Conservation (phyloP, 2,888 invertebrate genomes). For the Dryomyza anilis region DNA sequence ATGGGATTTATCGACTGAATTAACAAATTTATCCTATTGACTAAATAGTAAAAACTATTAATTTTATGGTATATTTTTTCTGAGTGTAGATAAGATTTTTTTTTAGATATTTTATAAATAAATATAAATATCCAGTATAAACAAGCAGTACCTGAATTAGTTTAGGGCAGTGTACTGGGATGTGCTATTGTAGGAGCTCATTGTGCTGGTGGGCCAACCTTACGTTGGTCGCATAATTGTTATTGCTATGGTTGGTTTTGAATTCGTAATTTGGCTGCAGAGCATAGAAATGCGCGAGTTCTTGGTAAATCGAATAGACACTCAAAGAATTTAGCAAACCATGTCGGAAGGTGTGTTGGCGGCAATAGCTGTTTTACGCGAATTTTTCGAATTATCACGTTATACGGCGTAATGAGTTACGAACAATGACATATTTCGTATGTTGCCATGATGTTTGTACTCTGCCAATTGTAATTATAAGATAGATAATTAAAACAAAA, state of each 20-base stretch:
- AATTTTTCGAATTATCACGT: slow-evolving; percentile 37
- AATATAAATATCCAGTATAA: background rate
- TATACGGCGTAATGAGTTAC: too few species aligned
- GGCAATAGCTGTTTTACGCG: slow-evolving; percentile 23
- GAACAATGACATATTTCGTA: too few species aligned
- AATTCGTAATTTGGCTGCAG: background rate
- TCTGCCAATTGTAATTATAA: too few species aligned
- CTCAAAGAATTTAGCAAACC: slow-evolving; percentile 1
- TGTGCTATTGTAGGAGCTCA: background rate
- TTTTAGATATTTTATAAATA: too few species aligned
- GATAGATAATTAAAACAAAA: too few species aligned
- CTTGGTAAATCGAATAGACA: background rate
- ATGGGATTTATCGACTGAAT: too few species aligned
- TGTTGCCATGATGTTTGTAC: too few species aligned
- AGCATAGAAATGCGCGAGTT: background rate
- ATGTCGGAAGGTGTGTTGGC: background rate
- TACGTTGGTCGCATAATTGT: background rate
- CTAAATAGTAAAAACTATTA: too few species aligned
- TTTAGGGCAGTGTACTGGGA: background rate
- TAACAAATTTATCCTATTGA: too few species aligned
- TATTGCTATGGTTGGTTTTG: background rate
- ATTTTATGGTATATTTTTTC: too few species aligned
- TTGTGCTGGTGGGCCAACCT: background rate
- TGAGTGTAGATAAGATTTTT: too few species aligned
- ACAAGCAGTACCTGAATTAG: background rate